Percentiles rank a stretch among this genome's conserved stretches.
These are phyloP conservation scores for Poecilus cupreus DNA, from an alignment of 2,888 invertebrate genomes.

Conservation along the genomic window DNA sequence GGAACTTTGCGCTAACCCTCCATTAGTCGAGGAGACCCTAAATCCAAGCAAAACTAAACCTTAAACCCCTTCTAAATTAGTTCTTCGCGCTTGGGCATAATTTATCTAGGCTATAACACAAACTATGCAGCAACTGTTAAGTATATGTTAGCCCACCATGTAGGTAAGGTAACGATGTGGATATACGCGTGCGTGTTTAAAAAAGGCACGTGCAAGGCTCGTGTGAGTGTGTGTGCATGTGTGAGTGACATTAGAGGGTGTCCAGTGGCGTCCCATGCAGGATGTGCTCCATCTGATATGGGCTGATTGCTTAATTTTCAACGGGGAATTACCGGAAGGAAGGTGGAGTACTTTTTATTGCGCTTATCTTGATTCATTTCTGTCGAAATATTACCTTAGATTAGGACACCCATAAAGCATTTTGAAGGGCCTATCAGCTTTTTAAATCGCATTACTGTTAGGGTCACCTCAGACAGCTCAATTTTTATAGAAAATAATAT, in stretches of 20 bases:
- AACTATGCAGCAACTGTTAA: slow-evolving; percentile 19
- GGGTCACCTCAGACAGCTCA: no score
- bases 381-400: not conserved
- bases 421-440: not conserved
- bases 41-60: not conserved
- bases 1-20: not conserved
- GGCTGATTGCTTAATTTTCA: slow-evolving; percentile 7
- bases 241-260: slow-evolving; percentile 17
- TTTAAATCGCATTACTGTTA: not conserved
- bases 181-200: slow-evolving; percentile 26
- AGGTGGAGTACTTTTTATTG: slow-evolving; percentile 25
- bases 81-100: not conserved
- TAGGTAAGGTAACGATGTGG: slow-evolving; percentile 32
- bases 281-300: slow-evolving; percentile 11
- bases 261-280: not conserved
- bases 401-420: not conserved
- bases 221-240: not conserved
- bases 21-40: not conserved
- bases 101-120: not conserved
- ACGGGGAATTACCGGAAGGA: not conserved
- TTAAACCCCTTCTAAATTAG: not conserved
- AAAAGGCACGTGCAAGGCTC: slow-evolving; percentile 35
- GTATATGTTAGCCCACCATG: slow-evolving; percentile 3
- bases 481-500: no score
- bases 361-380: slow-evolving; percentile 29